A percentile compares a stretch with the other conserved stretches of the same genome.
Conservation (phyloP, 2,797 vertebrate species). For the Rallus crepitans region DNA sequence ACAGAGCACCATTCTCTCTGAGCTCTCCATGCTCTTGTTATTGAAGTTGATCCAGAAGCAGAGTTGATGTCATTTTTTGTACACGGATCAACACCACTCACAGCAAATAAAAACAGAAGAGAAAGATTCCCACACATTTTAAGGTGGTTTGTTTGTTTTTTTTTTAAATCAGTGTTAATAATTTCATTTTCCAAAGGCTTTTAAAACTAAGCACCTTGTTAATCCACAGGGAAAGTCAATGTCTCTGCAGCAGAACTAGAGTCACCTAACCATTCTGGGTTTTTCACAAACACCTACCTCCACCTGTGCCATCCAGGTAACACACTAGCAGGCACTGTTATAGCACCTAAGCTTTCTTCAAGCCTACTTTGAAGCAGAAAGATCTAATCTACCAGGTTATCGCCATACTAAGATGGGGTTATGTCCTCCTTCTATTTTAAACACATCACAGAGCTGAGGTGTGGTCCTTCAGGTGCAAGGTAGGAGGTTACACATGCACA, state of each 20-base stretch:
- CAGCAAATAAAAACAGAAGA: neutral
- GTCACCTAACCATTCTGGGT: accelerated
- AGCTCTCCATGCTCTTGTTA: neutral
- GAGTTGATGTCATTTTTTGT: neutral
- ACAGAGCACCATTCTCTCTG: constrained; percentile 14
- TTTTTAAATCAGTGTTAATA: accelerated
- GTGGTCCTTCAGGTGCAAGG: neutral
- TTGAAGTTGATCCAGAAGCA: neutral
- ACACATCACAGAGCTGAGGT: accelerated
- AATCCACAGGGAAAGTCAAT: accelerated
- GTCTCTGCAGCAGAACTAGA: neutral
- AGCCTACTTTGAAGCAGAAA: neutral
- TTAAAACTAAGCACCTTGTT: neutral
- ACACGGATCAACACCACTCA: neutral
- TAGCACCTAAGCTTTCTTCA: neutral
- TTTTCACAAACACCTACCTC: neutral
- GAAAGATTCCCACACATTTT: neutral
- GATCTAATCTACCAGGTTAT: neutral
- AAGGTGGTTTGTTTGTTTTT: neutral
- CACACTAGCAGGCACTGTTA: neutral
- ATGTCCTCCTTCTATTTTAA: neutral
- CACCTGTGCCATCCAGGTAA: neutral
- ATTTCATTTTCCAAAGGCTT: neutral
- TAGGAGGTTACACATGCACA: neutral
- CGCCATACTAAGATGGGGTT: accelerated